phyloP scores from a whole-genome alignment of 2,113 vertebrate species.

The Pomatostomus ruficeps region DNA sequence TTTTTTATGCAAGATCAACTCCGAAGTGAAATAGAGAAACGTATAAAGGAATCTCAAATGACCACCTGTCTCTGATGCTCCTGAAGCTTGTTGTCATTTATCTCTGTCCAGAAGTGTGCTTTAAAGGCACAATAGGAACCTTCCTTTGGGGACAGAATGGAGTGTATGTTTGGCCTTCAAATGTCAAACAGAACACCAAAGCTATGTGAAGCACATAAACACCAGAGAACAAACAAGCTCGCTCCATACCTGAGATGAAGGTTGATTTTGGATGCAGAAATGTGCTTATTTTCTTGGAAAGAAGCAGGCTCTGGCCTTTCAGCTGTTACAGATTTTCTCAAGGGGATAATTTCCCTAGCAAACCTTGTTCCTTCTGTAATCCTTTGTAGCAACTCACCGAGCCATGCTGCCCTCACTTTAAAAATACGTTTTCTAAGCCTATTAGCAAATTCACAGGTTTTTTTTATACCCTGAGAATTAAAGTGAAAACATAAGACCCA shows the following conservation, averaged over 20 bases:
- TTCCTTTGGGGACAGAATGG: not conserved
- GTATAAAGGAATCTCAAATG: not conserved
- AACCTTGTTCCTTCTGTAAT: slow-evolving; percentile 39
- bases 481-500: slow-evolving; percentile 75
- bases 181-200: not conserved
- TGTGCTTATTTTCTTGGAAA: slow-evolving; percentile 41
- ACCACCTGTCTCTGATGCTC: not conserved
- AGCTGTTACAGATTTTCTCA: slow-evolving; percentile 7
- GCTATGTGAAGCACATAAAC: not conserved
- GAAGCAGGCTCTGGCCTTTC: not conserved
- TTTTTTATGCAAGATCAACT: slow-evolving; percentile 10
- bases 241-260: not conserved
- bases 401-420: slow-evolving; percentile 39
- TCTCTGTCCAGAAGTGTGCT: slow-evolving; percentile 29
- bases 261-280: not conserved
- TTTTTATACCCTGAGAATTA: slow-evolving; percentile 59
- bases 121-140: not conserved
- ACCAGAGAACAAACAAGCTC: not conserved
- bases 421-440: slow-evolving; percentile 70
- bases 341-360: slow-evolving; percentile 8
- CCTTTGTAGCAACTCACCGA: slow-evolving; percentile 26
- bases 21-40: not conserved
- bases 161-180: not conserved
- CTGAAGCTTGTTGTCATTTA: not conserved
- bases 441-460: slow-evolving; percentile 77